Base-by-base conservation (phyloP, 2,113 vertebrate genomes). In the Micromys minutus region DNA sequence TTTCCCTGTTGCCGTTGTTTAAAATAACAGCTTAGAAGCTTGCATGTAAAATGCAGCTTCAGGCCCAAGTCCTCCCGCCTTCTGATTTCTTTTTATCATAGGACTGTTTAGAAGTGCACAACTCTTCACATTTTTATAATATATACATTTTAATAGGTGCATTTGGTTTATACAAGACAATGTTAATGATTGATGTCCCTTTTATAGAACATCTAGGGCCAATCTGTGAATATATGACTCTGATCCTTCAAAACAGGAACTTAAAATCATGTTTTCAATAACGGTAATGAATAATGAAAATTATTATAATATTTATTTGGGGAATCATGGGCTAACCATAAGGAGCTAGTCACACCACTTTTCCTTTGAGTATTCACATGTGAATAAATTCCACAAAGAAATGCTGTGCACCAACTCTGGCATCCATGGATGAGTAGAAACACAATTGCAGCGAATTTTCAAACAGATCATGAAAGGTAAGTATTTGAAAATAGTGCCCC, bases 1-100 rank as follows among this genome's bases (percentile, higher is more conserved):
- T 93, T 81, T 95, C 55, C 88, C 3, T 63, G 15, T 89, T 7
- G 92, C 9, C 22, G 77, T 97, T 97, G 11, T 97, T 98, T 98
- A 97, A 96, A 96, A 96, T 97, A 95, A 95, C 90, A 45, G 87
- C 81, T 91, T 91, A 90, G 95, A 97, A 47, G 8, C 89, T 97
- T 95, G 50, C 80, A 92, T 96, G 34, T 93, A 90, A 96, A 98
- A 98, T 95, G 0, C 79, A 52, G 94, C 96, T 98, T 90, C 77
- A 94, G 92, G 94, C 91, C 47, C 95, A 96, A 96, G 59, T 72
- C 12, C 15, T 91, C 92, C 57, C 42, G 95, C 74, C 90, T 72
- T 88, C 29, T 85, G 84, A 92, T 76, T 81, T 45, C 74, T 79
- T 98, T 88, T 93, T 96, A 89, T 95, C 84, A 89, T 93, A 92